Evolutionary conservation across 2,113 vertebrate species (phyloP).

Genomic region (Xiphias gladius): DNA sequence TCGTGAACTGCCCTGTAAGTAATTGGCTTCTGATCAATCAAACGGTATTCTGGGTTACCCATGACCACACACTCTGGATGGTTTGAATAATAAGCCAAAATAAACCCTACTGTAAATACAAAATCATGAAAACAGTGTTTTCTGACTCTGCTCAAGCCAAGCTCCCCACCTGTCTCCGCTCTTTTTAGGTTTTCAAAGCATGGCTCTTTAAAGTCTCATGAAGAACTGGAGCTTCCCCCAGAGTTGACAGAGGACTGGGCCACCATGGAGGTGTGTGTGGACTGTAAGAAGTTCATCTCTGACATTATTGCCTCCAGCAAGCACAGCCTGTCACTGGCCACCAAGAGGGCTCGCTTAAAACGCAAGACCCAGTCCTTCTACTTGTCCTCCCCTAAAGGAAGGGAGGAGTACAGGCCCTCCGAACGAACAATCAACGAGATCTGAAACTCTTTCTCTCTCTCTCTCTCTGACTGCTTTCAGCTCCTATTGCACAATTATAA

Average conservation of each 20-base stretch:
- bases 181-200: constrained; percentile 81
- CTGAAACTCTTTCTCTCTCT: constrained; percentile 80
- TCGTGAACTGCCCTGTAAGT: too few species aligned
- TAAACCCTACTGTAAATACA: too few species aligned
- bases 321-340: constrained; percentile 95
- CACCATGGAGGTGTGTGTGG: constrained; percentile 97
- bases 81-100: too few species aligned
- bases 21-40: too few species aligned
- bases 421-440: constrained; percentile 98
- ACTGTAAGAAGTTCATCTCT: constrained; percentile 98
- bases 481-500: constrained; percentile 48
- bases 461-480: constrained; percentile 42
- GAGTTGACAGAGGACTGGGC: constrained; percentile 98
- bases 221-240: constrained; percentile 91
- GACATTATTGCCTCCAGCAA: constrained; percentile 98
- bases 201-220: constrained; percentile 82
- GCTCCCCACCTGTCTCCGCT: constrained; percentile 63
- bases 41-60: too few species aligned
- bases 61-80: too few species aligned
- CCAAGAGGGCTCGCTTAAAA: constrained; percentile 95
- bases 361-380: constrained; percentile 97
- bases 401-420: constrained; percentile 92
- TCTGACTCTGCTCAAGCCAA: neutral
- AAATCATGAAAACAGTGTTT: too few species aligned
- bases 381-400: constrained; percentile 87